These are phyloP conservation scores for Chymomyza costata DNA, from an alignment of 1,140 invertebrate genomes.

Conservation along the genomic window DNA sequence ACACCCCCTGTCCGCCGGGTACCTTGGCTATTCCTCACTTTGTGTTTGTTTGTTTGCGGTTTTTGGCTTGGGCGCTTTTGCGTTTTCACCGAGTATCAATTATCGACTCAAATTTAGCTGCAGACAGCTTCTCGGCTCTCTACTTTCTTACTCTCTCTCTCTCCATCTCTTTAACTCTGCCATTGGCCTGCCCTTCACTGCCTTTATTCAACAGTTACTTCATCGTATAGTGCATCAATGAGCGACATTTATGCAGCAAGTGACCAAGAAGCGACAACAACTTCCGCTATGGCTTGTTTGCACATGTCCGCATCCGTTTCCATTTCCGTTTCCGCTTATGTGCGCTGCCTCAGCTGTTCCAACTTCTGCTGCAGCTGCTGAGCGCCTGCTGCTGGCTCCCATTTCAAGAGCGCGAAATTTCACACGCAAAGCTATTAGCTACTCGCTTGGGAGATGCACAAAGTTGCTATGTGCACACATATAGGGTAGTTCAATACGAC, in stretches of 20 bases:
- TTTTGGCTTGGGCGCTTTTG: conserved; percentile 60
- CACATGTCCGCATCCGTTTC: neutral
- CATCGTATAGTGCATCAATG: too few relatives aligned
- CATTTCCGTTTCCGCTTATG: conserved; percentile 1
- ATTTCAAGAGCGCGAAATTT: conserved; percentile 33
- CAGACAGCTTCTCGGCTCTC: conserved; percentile 1
- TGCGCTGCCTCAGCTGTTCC: neutral
- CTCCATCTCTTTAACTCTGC: too few relatives aligned
- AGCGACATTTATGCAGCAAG: too few relatives aligned
- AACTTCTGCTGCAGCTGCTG: conserved; percentile 4
- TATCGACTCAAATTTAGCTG: conserved; percentile 60
- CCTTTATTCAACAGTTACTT: too few relatives aligned
- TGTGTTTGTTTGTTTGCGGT: conserved; percentile 65
- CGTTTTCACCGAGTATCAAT: conserved; percentile 63
- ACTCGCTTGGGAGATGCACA: conserved; percentile 25
- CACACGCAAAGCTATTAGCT: conserved; percentile 28
- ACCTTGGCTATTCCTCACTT: conserved; percentile 15
- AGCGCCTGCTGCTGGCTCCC: conserved; percentile 30
- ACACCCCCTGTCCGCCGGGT: neutral
- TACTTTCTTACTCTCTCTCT: neutral
- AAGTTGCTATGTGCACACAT: too few relatives aligned
- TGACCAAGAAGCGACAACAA: neutral
- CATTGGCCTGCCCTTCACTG: too few relatives aligned
- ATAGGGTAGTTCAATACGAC: too few relatives aligned
- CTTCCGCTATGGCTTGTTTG: neutral